phyloP scores from a whole-genome alignment of 2,797 vertebrate genomes.

The Lagocephalus sceleratus region DNA sequence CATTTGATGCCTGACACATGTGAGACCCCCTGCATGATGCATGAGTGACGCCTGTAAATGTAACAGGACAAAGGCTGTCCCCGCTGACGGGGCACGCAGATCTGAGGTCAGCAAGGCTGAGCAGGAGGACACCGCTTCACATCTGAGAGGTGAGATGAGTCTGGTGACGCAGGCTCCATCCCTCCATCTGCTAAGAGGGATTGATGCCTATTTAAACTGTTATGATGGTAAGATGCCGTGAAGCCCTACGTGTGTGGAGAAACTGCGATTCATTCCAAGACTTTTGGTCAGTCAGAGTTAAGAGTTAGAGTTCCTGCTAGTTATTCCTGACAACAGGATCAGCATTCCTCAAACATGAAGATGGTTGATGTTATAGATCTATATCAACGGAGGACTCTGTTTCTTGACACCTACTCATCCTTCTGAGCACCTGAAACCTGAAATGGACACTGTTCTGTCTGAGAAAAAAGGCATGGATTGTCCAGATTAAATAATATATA shows the following conservation, averaged over 20 bases:
- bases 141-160: conserved; percentile 44
- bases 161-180: conserved; percentile 45
- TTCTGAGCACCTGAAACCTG: conserved; percentile 43
- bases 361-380: conserved; percentile 7
- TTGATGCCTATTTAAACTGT: conserved; percentile 11
- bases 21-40: conserved; percentile 43
- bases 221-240: neutral
- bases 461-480: conserved; percentile 23
- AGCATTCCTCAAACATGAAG: conserved; percentile 17
- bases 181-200: conserved; percentile 25
- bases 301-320: too few relatives aligned
- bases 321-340: conserved; percentile 6
- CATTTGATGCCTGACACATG: conserved; percentile 47
- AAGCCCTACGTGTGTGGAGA: too few relatives aligned
- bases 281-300: too few relatives aligned
- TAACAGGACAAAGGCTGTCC: conserved; percentile 52
- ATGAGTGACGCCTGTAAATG: conserved; percentile 45
- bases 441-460: conserved; percentile 39
- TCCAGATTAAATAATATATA: conserved; percentile 16
- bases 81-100: conserved; percentile 33
- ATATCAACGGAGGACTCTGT: conserved; percentile 24
- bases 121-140: conserved; percentile 54
- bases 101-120: conserved; percentile 32
- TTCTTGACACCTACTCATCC: conserved; percentile 34
- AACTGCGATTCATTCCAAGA: too few relatives aligned